Evolutionary conservation across 2,797 vertebrate species (phyloP), one percentile per base, ranked within the genome.

Genomic region (Caiman crocodilus): DNA sequence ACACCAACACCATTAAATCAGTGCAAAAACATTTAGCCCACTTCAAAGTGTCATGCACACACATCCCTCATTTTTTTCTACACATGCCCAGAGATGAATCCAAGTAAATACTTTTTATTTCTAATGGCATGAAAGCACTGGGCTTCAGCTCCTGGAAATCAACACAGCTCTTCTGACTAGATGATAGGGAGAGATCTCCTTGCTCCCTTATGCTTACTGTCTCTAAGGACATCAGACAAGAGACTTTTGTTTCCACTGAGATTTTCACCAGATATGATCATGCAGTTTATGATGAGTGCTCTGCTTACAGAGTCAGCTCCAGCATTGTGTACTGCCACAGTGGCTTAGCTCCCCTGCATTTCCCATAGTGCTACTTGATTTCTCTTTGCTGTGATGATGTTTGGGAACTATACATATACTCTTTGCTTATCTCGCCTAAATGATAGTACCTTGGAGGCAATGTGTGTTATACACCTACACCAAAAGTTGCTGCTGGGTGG

Each of bases 371-470:
- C 16, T 50, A 11, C 42, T 50, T 50, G 42, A 50, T 50, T 50
- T 50, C 42, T 50, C 42, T 50, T 50, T 50, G 42, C 42, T 50
- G 42, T 50, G 42, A 50, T 30, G 18, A 76, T 76, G 61, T 30
- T 14, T 74, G 61, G 26, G 76, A 21, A 50, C 18, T 56, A 10
- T 0, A 0, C 2, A 63, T 30, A 42, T 73, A n/a, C 12, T 14
- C 18, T 76, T 50, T 18, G 18, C 10, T 11, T 50, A 50, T 11
- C 42, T 67, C 21, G 25, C 80, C 21, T 30, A 2, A 7, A 14
- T 32, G 0, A 0, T 64, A 2, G 21, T n/a, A 21, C 42, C 4
- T 6, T 0, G 0, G 26, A 30, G 69, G 26, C 11, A 58, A 5
- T 76, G 9, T 32, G 25, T 75, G 77, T 56, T 20, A 1, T 25